phyloP scores from a whole-genome alignment of 2,797 vertebrate species.

The Coccyzus lansbergi region DNA sequence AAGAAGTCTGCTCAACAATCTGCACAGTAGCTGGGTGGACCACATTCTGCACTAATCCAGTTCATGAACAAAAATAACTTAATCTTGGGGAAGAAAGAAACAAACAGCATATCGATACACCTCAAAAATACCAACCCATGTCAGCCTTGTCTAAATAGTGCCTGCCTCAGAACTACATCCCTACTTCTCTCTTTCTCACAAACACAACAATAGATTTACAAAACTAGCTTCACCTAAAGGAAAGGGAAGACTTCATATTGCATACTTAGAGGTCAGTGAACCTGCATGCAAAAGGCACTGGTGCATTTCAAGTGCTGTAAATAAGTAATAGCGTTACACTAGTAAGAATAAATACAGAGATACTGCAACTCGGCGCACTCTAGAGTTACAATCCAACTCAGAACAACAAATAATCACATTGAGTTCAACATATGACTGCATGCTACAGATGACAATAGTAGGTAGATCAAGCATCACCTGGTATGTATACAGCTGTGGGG shows the following conservation, averaged over 20 bases:
- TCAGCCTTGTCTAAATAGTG: not conserved
- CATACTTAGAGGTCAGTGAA: not conserved
- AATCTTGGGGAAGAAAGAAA: not conserved
- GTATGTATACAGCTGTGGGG: not conserved
- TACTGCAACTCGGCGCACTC: slow-evolving; percentile 37
- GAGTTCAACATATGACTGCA: not conserved
- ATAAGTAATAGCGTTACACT: slow-evolving; percentile 9
- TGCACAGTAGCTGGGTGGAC: not conserved
- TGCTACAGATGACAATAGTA: not conserved
- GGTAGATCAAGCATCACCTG: not conserved
- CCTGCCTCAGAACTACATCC: not conserved
- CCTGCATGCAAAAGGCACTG: slow-evolving; percentile 15
- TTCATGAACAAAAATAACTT: not conserved
- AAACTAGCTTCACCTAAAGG: not conserved
- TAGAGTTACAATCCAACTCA: slow-evolving; percentile 23
- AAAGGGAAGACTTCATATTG: not conserved
- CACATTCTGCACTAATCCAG: not conserved
- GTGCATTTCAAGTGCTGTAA: slow-evolving; percentile 31
- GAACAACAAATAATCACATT: slow-evolving; percentile 46
- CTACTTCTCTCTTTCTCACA: not conserved
- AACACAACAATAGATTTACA: not conserved
- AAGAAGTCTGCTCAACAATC: not conserved
- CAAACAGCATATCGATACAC: not conserved
- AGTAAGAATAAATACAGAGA: slow-evolving; percentile 11
- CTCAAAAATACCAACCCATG: not conserved